Evolutionary conservation across 2,797 vertebrate genomes (phyloP).

Genomic region (Poecilia wingei): DNA sequence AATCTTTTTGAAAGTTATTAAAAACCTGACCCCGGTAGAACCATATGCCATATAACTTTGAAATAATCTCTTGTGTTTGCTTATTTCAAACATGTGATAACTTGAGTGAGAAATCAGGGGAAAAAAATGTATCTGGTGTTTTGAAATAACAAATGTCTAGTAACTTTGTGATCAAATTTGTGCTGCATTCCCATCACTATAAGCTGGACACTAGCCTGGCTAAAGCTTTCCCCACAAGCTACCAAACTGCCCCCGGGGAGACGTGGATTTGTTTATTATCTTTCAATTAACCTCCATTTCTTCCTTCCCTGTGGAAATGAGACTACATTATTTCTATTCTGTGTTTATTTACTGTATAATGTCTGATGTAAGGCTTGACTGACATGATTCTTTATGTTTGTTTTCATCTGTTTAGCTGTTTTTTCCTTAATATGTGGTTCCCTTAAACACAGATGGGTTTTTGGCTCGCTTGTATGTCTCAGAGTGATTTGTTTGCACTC

Average conservation of each 20-base stretch:
- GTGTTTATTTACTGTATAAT: not conserved
- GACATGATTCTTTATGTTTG: not conserved
- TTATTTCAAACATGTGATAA: not conserved
- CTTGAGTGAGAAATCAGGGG: not conserved
- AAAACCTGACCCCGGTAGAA: not conserved
- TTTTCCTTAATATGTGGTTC: not conserved
- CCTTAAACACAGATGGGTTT: not conserved
- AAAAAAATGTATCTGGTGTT: not conserved
- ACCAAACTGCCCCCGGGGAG: not conserved
- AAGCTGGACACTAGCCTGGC: no score
- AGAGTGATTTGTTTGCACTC: slow-evolving; percentile 5
- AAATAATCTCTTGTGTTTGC: not conserved
- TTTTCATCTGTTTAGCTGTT: not conserved
- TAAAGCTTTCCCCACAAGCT: not conserved
- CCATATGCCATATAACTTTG: not conserved
- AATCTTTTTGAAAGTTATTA: not conserved
- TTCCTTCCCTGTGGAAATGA: not conserved
- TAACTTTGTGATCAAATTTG: not conserved
- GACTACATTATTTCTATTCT: not conserved
- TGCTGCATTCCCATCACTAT: not conserved
- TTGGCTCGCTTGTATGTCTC: not conserved
- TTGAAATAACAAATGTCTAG: not conserved
- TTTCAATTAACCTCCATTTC: not conserved
- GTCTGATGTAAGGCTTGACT: not conserved
- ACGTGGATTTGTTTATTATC: not conserved